Evolutionary conservation across 1,140 invertebrate species (phyloP), one percentile per base, ranked within the genome.

Genomic region (Dreissena polymorpha): DNA sequence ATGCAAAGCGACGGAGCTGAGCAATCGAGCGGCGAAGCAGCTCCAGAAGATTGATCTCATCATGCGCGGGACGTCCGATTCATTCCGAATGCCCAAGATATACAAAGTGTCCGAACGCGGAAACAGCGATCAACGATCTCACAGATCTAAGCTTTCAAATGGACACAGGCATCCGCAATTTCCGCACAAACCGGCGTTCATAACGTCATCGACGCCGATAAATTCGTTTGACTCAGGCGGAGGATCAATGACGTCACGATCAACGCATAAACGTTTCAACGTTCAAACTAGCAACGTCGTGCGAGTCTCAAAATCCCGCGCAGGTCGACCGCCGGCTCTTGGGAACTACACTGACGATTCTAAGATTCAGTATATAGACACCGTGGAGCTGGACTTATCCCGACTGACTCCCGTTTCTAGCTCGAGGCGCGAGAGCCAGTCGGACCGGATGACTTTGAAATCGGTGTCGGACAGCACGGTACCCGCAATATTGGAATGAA

Each of bases 41-140:
- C 21, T 83, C 13, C 79, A 82, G 71, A 82, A 82, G 29, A 82
- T 82, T 50, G 79, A 82, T 65, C 71, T 82, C 29, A 82, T 82
- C 14, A 82, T 82, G 79, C 21, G 79, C 14, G 79, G 79, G n/a
- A 68, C 70, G 10, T 49, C 68, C 5, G 79, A 74, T 27, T 67
- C 57, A 0, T 65, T 70, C 7, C 73, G 68, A 63, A 82, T 74
- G 79, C 79, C 79, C 29, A 65, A 50, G 23, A 68, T 82, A 51
- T 82, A 67, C 50, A 72, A 72, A 27, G 79, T 82, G 27, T 82
- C 79, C 18, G 79, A 82, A n/a, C 70, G 70, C 25, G 53, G 63
- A 27, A 78, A 69, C 27, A 50, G 53, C 27, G 63, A 74, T 53
- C 25, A 72, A 23, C 60, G 71, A 63, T 21, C 39, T 25, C 23